phyloP scores from a whole-genome alignment of 2,113 vertebrate genomes.

The Oncorhynchus clarkii region DNA sequence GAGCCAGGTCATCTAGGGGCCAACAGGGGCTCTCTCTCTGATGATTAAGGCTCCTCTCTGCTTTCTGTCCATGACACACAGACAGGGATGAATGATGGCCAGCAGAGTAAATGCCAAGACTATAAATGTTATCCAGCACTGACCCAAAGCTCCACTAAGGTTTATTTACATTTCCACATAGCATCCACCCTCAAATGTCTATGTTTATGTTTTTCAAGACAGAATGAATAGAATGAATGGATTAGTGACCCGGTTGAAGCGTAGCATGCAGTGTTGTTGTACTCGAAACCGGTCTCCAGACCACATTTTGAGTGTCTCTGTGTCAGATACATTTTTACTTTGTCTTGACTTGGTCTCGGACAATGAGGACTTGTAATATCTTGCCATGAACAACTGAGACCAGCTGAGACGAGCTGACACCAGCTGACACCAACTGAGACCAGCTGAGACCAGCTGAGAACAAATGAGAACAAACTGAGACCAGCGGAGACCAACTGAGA shows the following conservation, averaged over 20 bases:
- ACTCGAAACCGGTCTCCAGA: too few relatives aligned
- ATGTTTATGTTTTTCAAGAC: conserved; percentile 61
- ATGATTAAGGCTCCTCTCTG: conserved; percentile 75
- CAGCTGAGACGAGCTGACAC: too few relatives aligned
- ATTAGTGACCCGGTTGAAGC: conserved; percentile 49
- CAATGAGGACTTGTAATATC: too few relatives aligned
- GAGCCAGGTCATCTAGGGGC: conserved; percentile 83
- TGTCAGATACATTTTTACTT: too few relatives aligned
- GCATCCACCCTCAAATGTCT: conserved; percentile 61
- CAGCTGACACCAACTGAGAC: too few relatives aligned
- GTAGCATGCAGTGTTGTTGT: not conserved
- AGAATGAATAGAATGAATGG: conserved; percentile 50
- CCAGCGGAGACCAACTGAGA: too few relatives aligned
- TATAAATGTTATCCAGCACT: conserved; percentile 78
- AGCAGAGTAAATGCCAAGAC: conserved; percentile 76
- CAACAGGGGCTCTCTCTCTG: conserved; percentile 73
- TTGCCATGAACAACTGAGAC: too few relatives aligned
- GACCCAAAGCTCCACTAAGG: conserved; percentile 75
- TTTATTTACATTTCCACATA: conserved; percentile 80
- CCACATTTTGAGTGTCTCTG: too few relatives aligned
- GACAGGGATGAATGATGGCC: conserved; percentile 82
- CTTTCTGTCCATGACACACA: conserved; percentile 66
- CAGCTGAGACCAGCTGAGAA: too few relatives aligned
- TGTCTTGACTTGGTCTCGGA: too few relatives aligned
- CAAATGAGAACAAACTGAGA: fast-evolving